Conservation (phyloP, 2,113 vertebrate species). For the Protomyctophum bolini region DNA sequence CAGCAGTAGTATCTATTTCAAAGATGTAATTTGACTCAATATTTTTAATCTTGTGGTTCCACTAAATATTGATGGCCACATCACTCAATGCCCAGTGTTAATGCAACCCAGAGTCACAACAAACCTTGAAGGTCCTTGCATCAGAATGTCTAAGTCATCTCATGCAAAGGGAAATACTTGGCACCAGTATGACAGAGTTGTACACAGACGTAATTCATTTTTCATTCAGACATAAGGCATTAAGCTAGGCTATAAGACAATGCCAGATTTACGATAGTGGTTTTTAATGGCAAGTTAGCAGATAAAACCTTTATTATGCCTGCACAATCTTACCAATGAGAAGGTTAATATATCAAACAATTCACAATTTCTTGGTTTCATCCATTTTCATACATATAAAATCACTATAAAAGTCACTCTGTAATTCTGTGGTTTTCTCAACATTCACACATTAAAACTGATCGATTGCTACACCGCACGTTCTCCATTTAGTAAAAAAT, state of each 20-base stretch:
- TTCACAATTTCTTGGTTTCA: constrained; percentile 48
- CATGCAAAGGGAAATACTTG: too few relatives aligned
- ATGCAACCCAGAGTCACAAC: too few relatives aligned
- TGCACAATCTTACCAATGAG: constrained; percentile 72
- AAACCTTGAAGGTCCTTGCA: too few relatives aligned
- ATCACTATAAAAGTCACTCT: constrained; percentile 78
- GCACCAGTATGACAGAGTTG: too few relatives aligned
- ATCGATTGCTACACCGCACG: constrained; percentile 32
- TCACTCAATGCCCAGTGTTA: too few relatives aligned
- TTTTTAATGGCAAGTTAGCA: constrained; percentile 54
- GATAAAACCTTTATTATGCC: constrained; percentile 77
- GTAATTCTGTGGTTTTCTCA: constrained; percentile 47
- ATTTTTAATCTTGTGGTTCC: too few relatives aligned
- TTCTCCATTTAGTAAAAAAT: constrained; percentile 48
- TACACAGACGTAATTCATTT: too few relatives aligned
- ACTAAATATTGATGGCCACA: too few relatives aligned
- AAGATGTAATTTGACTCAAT: too few relatives aligned
- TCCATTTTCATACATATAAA: constrained; percentile 74
- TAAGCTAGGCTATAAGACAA: neutral
- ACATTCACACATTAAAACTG: constrained; percentile 56
- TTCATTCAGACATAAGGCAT: too few relatives aligned
- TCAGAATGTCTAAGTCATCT: too few relatives aligned
- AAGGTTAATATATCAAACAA: constrained; percentile 73
- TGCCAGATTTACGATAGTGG: neutral
- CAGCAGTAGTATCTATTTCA: too few relatives aligned